These are phyloP conservation scores for Dasyprocta punctata DNA, from an alignment of 2,113 vertebrate species.

Conservation along the genomic window DNA sequence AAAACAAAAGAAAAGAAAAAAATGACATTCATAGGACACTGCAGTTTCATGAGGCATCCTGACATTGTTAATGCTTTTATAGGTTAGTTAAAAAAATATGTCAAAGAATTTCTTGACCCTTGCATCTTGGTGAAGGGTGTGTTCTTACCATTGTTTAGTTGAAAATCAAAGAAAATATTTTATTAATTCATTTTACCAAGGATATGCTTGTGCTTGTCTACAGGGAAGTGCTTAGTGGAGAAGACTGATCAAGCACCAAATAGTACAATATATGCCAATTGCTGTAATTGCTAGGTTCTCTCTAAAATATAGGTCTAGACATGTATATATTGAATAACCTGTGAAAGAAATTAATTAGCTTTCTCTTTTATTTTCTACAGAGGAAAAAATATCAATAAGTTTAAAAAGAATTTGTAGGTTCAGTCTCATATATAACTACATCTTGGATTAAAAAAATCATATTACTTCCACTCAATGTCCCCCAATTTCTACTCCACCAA, in stretches of 20 bases:
- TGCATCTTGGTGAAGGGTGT: neutral
- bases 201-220: neutral
- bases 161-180: neutral
- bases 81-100: neutral
- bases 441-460: neutral
- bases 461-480: too few species aligned
- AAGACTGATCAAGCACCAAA: neutral
- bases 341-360: neutral
- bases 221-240: neutral
- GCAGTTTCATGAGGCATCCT: neutral
- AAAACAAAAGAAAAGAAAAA: neutral
- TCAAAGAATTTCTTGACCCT: neutral
- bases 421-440: neutral
- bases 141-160: neutral
- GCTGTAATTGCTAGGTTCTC: neutral
- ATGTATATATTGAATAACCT: neutral
- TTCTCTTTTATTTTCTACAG: neutral
- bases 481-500: neutral
- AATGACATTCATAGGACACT: neutral
- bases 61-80: neutral
- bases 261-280: neutral
- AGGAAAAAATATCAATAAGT: too few species aligned
- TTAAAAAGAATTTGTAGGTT: too few species aligned
- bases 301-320: neutral
- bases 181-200: neutral